A percentile compares a stretch with the other conserved stretches of the same genome.
Conservation (phyloP, 2,888 invertebrate genomes). For the Piscicola geometra region DNA sequence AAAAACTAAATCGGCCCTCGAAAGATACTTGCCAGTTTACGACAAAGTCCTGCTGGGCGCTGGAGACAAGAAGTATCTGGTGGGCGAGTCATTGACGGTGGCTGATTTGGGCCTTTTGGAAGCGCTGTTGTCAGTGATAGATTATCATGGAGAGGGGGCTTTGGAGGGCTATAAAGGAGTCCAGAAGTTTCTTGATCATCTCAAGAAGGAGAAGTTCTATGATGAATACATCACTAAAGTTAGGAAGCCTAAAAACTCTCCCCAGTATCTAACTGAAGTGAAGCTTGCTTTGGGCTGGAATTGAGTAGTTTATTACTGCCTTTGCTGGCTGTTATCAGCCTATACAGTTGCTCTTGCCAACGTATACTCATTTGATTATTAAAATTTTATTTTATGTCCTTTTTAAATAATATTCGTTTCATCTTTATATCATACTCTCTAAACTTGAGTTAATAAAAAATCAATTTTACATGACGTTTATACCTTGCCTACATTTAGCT, state of each 20-base stretch:
- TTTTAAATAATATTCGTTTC: background rate
- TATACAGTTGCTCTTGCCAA: too few relatives aligned
- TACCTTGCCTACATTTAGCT: background rate
- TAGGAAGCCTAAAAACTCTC: conserved; percentile 28
- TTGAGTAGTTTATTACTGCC: background rate
- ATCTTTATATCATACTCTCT: background rate
- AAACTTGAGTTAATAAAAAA: background rate
- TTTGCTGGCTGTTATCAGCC: background rate
- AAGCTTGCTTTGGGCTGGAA: conserved; percentile 12
- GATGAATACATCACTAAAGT: conserved; percentile 26
- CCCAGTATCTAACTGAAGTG: conserved; percentile 24
- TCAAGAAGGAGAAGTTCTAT: background rate
- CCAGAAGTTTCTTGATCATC: conserved; percentile 19
- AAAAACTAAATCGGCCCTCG: conserved; percentile 1
- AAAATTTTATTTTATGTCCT: background rate
- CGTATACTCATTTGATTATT: too few relatives aligned
- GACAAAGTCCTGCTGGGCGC: conserved; percentile 16
- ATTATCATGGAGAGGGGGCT: conserved; percentile 21
- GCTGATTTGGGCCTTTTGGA: conserved; percentile 35
- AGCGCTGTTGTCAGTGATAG: conserved; percentile 4
- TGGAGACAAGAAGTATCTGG: conserved; percentile 27
- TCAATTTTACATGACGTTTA: background rate
- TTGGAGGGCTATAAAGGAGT: conserved; percentile 30
- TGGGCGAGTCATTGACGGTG: conserved; percentile 29
- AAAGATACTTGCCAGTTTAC: conserved; percentile 29